Evolutionary conservation across 2,797 vertebrate genomes (phyloP).

Genomic region (Lithobates sylvaticus): DNA sequence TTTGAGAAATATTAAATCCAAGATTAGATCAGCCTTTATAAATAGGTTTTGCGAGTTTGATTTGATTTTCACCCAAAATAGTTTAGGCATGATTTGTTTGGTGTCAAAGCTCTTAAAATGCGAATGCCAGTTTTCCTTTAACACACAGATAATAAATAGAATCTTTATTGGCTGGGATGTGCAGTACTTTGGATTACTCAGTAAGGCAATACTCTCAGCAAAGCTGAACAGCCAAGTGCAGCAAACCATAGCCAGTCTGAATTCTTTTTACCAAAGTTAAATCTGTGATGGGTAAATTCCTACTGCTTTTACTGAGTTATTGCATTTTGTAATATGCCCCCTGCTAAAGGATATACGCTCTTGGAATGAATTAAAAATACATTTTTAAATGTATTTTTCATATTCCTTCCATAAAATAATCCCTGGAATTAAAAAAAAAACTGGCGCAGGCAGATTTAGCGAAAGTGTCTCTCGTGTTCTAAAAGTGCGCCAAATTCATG

Average conservation of each 20-base stretch:
- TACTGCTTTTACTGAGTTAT: neutral
- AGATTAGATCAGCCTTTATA: neutral
- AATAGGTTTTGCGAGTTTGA: neutral
- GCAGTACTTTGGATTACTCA: neutral
- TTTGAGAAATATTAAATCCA: neutral
- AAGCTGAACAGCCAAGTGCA: neutral
- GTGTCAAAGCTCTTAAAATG: slow-evolving; percentile 10
- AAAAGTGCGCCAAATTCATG: too few relatives aligned
- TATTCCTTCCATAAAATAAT: too few relatives aligned
- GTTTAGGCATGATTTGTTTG: slow-evolving; percentile 21
- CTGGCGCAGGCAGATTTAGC: too few relatives aligned
- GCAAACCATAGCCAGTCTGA: neutral
- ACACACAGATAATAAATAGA: slow-evolving; percentile 10
- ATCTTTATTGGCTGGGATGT: slow-evolving; percentile 6
- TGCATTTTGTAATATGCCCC: neutral
- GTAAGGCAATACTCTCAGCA: neutral
- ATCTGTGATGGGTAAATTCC: neutral
- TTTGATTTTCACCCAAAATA: slow-evolving; percentile 23
- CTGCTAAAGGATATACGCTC: too few relatives aligned
- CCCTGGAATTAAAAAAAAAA: too few relatives aligned
- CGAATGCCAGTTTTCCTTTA: neutral
- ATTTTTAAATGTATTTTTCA: too few relatives aligned
- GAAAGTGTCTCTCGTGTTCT: too few relatives aligned
- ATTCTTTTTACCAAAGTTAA: neutral
- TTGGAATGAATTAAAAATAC: too few relatives aligned